Evolutionary conservation across 2,797 vertebrate species (phyloP), one percentile per base, ranked within the genome.

Genomic region (Enteromius trimaculatus): DNA sequence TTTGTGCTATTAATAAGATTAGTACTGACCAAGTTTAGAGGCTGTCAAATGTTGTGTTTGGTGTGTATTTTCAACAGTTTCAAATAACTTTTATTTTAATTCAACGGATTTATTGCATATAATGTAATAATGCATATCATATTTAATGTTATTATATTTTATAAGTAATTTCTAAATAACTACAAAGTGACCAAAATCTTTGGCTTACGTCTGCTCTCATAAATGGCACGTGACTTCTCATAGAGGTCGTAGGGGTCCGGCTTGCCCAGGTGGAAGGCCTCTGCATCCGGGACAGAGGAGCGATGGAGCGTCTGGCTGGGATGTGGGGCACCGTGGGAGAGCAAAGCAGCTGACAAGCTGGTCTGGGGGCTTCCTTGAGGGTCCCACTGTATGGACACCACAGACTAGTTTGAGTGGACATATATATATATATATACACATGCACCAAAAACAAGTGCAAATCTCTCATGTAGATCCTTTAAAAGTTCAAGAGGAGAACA

Each of bases 211-310:
- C 98, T 96, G 95, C 97, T 99, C 96, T 99, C 98, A 89, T 99
- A 99, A 93, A 99, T 96, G 83, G 98, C 98, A 91, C 98, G 97
- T 29, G 98, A 99, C 92, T 99, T 99, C 93, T 99, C 98, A 84
- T 99, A 99, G 88, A 99, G 96, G 94, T 99, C 98, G 6, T 99
- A 99, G 3, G 98, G 98, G 92, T 99, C 98, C 6, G 98, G 98
- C 93, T 98, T 99, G 92, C 96, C 95, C 55, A 98, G 96, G 91
- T 99, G 97, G 87, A 97, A 97, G 92, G 96, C 97, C 89, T 99
- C 98, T 62, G 96, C 93, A 91, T 99, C 98, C 0, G 97, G 97
- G 88, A 97, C 97, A 58, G 97, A 97, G 51, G 96, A 96, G 92
- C 97, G 96, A 92, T 97, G 98, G 89, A 97, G 95, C 80, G 94